A percentile compares a stretch with the other conserved stretches of the same genome.
Evolutionary conservation across 2,888 invertebrate species (phyloP).

Genomic region (Campopleginae sp.): DNA sequence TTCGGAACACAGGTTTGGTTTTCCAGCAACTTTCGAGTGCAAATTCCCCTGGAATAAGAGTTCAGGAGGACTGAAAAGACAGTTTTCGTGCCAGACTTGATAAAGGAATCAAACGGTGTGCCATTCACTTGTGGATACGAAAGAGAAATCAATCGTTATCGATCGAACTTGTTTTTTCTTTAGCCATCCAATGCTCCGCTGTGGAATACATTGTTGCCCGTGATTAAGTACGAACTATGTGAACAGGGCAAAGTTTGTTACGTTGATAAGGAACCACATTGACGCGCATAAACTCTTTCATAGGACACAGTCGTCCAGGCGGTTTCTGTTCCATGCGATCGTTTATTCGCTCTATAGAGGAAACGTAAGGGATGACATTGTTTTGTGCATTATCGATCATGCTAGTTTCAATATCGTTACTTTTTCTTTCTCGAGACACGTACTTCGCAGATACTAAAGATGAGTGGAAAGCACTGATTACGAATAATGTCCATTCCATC

Average conservation of each 20-base stretch:
- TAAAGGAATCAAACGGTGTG: not conserved
- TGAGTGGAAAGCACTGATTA: not conserved
- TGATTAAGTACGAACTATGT: not conserved
- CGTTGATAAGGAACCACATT: not conserved
- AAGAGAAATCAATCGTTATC: slow-evolving; percentile 2
- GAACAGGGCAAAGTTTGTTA: not conserved
- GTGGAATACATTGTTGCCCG: not conserved
- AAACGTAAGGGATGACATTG: not conserved
- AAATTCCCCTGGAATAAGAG: no score
- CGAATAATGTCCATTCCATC: no score
- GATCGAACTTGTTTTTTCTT: not conserved
- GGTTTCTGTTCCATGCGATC: not conserved
- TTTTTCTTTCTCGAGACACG: not conserved
- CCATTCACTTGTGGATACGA: not conserved
- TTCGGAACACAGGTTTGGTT: no score
- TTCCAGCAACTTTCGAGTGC: no score
- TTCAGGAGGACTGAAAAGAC: not conserved
- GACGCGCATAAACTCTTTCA: not conserved
- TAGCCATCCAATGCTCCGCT: not conserved
- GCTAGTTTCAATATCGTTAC: not conserved
- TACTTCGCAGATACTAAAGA: not conserved
- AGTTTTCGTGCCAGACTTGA: not conserved
- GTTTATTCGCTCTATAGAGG: not conserved
- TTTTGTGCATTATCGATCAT: not conserved
- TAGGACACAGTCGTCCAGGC: not conserved